Evolutionary conservation across 2,113 vertebrate genomes (phyloP), one percentile per base, ranked within the genome.

Genomic region (Planiliza haematocheilus): DNA sequence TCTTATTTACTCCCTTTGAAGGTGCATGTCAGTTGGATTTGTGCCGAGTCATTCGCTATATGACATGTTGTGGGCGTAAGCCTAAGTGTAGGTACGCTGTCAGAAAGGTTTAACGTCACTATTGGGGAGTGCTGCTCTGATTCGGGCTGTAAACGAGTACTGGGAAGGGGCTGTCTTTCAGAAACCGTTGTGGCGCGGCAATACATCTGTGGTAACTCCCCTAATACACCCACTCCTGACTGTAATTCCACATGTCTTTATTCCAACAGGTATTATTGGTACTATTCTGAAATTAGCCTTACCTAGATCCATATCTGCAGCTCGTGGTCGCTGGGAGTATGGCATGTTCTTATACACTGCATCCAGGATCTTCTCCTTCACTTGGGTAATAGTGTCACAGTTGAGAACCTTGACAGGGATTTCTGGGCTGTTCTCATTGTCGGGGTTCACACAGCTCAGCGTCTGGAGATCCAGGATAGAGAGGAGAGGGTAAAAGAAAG

Each of bases 311-410:
- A 97, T 97, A 91, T 98, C 96, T 0, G 94, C 92, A 4, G 96
- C 96, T 58, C 95, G 86, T 0, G 96, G 96, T 43, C 96, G 85
- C 81, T 96, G 96, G 3, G 96, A 98, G 60, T 94, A 98, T 0
- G 96, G 96, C 62, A 96, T 96, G 0, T 98, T 98, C 86, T 98
- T 98, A 71, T 97, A 97, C 1, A 97, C 93, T 0, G 96, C 95
- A 2, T 98, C 97, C 1, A 98, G 94, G 82, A 98, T 97, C 93
- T 98, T 98, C 92, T 98, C 97, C 86, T 98, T 98, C 70, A 96
- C 96, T 34, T 98, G 97, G 1, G 95, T 97, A 86, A 98, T 94
- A 83, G 96, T 97, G 87, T 98, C 97, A 14, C 97, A 98, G 93
- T 98, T 97, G 21, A 98, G 87, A 83, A 95, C 97, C 87, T 98